Base-by-base conservation (phyloP, 1,140 invertebrate species). In the Sitophilus oryzae region DNA sequence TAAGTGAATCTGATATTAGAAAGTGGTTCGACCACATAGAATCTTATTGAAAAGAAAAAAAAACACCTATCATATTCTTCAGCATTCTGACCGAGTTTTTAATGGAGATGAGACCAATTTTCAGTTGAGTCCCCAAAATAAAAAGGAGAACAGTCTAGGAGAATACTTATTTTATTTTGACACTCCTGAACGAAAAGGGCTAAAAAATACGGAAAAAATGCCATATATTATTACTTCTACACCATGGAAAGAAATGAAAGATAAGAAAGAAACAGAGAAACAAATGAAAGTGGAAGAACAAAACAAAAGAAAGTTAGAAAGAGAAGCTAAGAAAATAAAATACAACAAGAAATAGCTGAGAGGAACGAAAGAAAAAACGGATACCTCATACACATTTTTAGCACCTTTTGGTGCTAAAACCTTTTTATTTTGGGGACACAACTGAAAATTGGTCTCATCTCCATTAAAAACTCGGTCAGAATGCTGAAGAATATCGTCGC, bases 31-130 rank as follows among this genome's bases (percentile, higher is more conserved):
- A 16, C 5, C 51, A 66, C 21, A 60, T 73, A 11, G 42, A 64
- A 49, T n/a, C 34, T 20, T 66, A 68, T 61, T 60, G 68, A 11
- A 25, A 57, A 20, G 52, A 61, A 14, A 54, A 64, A 51, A 52
- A 59, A n/a, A n/a, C 25, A 60, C 45, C 46, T 15, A 37, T 11
- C 60, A 66, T 48, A 60, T 71, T 56, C 46, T 72, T 16, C 14
- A 58, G 20, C 55, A 66, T 44, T 58, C 61, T 8, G 47, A 50
- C 18, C 36, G 65, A 10, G 62, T 69, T 11, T 63, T 65, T 30
- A 70, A 73, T 47, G 52, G 51, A 10, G 68, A 72, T 42, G 70
- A 73, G 55, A 72, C 63, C 66, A n/a, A n/a, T n/a, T n/a, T n/a
- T n/a, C n/a, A n/a, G n/a, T n/a, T n/a, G n/a, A n/a, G n/a, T n/a